A percentile compares a stretch with the other conserved stretches of the same genome.
phyloP scores from a whole-genome alignment of 2,888 invertebrate species.

The Frankliniella fusca region DNA sequence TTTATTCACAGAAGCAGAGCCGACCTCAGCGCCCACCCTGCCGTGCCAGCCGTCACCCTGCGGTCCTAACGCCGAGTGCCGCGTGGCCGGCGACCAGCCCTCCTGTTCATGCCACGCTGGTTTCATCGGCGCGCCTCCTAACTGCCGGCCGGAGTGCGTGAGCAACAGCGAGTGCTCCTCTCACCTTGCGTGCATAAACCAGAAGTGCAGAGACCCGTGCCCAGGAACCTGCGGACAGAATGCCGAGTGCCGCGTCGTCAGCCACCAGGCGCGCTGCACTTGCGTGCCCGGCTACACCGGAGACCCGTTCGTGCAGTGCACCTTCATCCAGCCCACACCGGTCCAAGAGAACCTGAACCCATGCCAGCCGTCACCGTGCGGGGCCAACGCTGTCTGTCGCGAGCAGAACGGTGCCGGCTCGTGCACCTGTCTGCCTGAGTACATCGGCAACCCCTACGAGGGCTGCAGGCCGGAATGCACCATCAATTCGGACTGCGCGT shows the following conservation, averaged over 20 bases:
- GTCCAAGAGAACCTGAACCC: constrained; percentile 57
- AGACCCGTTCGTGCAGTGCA: constrained; percentile 57
- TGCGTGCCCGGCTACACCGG: constrained; percentile 57
- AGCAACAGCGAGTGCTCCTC: constrained; percentile 73
- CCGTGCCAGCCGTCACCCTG: constrained; percentile 46
- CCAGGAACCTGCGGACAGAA: constrained; percentile 70
- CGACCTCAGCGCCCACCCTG: constrained; percentile 25
- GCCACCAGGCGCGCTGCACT: constrained; percentile 68
- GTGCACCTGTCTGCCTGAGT: constrained; percentile 75
- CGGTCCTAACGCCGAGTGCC: constrained; percentile 44
- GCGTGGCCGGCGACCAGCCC: constrained; percentile 62
- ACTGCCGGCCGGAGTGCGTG: constrained; percentile 72
- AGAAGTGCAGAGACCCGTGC: constrained; percentile 74
- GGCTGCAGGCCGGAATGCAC: constrained; percentile 85
- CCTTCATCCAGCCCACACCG: constrained; percentile 52
- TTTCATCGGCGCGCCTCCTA: constrained; percentile 70
- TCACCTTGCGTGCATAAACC: constrained; percentile 70
- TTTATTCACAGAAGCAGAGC: constrained; percentile 21
- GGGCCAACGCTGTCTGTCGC: constrained; percentile 78
- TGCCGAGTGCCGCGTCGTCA: constrained; percentile 71
- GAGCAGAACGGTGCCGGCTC: constrained; percentile 76
- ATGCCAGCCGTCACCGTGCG: constrained; percentile 81
- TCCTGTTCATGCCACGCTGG: constrained; percentile 71
- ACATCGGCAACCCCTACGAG: constrained; percentile 79
- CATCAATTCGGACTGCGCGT: constrained; percentile 77